Conservation (phyloP, 2,797 vertebrate species). For the Pseudomugil tenellus region DNA sequence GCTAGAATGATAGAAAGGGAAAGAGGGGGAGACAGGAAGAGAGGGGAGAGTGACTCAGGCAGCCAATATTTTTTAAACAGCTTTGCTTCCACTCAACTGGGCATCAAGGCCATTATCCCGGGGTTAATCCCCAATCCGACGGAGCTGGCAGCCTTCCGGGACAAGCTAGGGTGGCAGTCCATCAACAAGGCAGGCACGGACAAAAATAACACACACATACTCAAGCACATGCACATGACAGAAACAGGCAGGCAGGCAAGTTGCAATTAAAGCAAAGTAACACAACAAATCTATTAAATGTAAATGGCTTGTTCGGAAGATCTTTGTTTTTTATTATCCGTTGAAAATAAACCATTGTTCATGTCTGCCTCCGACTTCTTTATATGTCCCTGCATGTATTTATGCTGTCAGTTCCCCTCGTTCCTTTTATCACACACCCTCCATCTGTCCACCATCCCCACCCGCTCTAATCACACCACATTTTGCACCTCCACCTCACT, state of each 20-base stretch:
- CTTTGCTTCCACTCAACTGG: constrained; percentile 84
- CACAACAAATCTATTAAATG: constrained; percentile 51
- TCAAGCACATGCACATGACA: constrained; percentile 45
- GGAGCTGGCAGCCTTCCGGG: constrained; percentile 77
- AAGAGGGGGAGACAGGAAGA: constrained; percentile 62
- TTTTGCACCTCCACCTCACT: constrained; percentile 52
- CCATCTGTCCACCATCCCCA: constrained; percentile 66
- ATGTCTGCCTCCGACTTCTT: constrained; percentile 26
- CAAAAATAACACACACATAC: constrained; percentile 70
- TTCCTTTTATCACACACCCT: constrained; percentile 60
- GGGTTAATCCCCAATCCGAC: constrained; percentile 84
- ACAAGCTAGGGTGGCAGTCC: constrained; percentile 77
- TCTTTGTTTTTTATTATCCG: constrained; percentile 39
- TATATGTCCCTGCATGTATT: constrained; percentile 18
- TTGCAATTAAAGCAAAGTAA: constrained; percentile 58
- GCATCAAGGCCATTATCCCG: constrained; percentile 83
- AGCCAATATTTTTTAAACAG: constrained; percentile 85
- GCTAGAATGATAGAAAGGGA: constrained; percentile 46
- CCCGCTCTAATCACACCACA: constrained; percentile 53
- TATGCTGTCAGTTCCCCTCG: constrained; percentile 31
- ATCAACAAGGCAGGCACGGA: constrained; percentile 73
- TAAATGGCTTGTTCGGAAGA: constrained; percentile 38
- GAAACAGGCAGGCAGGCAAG: constrained; percentile 48
- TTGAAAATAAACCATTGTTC: constrained; percentile 32
- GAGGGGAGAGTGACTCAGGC: constrained; percentile 70